Evolutionary conservation across 2,797 vertebrate genomes (phyloP), one percentile per base, ranked within the genome.

Genomic region (Lepidocolaptes lacrymiger): DNA sequence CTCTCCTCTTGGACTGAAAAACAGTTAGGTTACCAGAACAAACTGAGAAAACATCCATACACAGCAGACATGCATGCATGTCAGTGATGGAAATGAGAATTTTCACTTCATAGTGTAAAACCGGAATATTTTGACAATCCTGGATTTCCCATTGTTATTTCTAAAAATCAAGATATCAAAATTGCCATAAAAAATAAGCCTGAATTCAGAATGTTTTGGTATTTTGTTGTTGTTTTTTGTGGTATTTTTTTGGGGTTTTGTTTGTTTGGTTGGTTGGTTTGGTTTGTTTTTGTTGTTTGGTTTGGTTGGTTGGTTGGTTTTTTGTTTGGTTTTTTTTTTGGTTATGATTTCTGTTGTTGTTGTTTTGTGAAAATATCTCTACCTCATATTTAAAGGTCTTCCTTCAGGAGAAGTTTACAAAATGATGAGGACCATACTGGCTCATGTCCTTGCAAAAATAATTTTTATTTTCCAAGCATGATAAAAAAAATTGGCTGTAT

Each of bases 401-500:
- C 15, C 37, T 32, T 85, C 12, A 41, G 39, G 56, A 56, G 3
- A 77, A 20, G 6, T 41, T 63, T 64, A 37, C 14, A 49, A 58
- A 69, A 49, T 71, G 1, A 59, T 43, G 26, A 69, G 2, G 12
- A 71, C 17, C 12, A 14, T 54, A 58, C 26, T 64, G 37, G 2
- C 4, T 83, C 32, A 37, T 16, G 19, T 75, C 26, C 17, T 80
- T 61, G 19, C 3, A 88, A 34, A 84, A 67, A 93, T 77, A 80
- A 21, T 54, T 85, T 76, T 85, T 85, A 59, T 39, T 7, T 80
- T 86, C 36, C 22, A 72, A 80, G 30, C 43, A 58, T 26, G 27
- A 61, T 58, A 69, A 80, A 86, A 93, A 89, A 72, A 63, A 79
- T 85, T 96, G 63, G 55, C n/a, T 94, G 46, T 84, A 95, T 96